These are phyloP conservation scores for Pyrgus malvae DNA, from an alignment of 2,888 invertebrate species.

Conservation along the genomic window DNA sequence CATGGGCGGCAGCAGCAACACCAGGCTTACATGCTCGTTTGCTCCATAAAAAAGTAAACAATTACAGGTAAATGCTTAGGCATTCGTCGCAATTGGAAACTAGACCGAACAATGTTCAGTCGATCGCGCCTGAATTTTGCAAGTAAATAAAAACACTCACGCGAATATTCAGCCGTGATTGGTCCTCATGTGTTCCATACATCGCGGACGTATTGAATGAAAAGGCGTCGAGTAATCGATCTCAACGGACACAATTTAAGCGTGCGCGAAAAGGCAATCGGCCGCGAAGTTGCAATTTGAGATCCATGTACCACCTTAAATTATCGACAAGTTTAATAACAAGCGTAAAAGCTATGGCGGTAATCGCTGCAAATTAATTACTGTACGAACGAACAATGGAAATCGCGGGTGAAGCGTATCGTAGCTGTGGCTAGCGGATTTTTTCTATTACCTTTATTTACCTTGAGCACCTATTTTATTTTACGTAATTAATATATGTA, in stretches of 20 bases:
- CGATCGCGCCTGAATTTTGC: background rate
- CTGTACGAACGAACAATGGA: conserved; percentile 38
- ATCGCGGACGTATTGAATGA: conserved; percentile 62
- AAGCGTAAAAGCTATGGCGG: conserved; percentile 69
- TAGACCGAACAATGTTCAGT: background rate
- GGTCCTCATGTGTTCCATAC: conserved; percentile 54
- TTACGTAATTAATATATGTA: no score
- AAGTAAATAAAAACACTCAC: conserved; percentile 49
- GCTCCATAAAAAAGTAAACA: no score
- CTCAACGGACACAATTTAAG: conserved; percentile 62
- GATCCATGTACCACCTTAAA: conserved; percentile 74
- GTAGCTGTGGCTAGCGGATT: no score
- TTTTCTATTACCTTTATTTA: no score
- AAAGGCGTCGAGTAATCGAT: conserved; percentile 57
- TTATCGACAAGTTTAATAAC: conserved; percentile 79
- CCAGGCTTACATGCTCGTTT: no score
- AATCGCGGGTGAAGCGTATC: no score
- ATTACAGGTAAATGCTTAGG: background rate
- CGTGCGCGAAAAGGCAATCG: conserved; percentile 64
- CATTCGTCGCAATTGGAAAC: no score
- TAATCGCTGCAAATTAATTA: conserved; percentile 75
- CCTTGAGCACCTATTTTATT: no score
- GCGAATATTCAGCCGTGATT: conserved; percentile 53
- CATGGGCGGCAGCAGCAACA: no score
- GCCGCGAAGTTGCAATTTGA: conserved; percentile 70